Percentiles rank a stretch among this genome's conserved stretches.
Evolutionary conservation across 2,113 vertebrate species (phyloP).

Genomic region (Chloropsis cyanopogon): DNA sequence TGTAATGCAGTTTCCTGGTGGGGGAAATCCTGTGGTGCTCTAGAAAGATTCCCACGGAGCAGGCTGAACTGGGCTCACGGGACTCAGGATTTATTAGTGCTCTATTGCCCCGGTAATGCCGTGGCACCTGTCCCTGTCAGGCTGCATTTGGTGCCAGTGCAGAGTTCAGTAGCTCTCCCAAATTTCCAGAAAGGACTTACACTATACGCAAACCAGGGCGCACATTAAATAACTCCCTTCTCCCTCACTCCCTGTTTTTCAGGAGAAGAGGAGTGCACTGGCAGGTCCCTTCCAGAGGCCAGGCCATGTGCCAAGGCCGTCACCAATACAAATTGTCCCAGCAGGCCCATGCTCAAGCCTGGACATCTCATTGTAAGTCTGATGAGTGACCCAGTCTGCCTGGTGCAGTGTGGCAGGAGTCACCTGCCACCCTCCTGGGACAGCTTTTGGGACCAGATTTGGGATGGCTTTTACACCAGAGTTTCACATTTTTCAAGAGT

Average conservation of each 20-base stretch:
- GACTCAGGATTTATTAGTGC: background rate
- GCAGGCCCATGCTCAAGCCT: background rate
- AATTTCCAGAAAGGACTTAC: background rate
- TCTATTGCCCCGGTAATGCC: background rate
- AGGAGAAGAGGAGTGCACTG: background rate
- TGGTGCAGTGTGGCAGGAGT: background rate
- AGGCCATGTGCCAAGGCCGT: background rate
- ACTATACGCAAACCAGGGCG: background rate
- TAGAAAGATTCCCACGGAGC: background rate
- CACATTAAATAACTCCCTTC: background rate
- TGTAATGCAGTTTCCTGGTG: background rate
- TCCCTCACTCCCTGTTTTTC: background rate
- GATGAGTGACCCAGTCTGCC: background rate
- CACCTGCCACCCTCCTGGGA: background rate
- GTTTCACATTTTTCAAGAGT: background rate
- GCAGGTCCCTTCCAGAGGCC: background rate
- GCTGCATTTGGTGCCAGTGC: background rate
- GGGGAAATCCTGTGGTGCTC: background rate
- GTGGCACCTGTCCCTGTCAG: background rate
- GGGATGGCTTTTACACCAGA: background rate
- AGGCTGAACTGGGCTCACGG: background rate
- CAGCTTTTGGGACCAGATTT: background rate
- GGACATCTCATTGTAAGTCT: fast-evolving
- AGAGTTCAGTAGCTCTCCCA: background rate
- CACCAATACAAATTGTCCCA: background rate